These are phyloP conservation scores for Odocoileus virginianus DNA, from an alignment of 2,113 vertebrate species.

Conservation along the genomic window DNA sequence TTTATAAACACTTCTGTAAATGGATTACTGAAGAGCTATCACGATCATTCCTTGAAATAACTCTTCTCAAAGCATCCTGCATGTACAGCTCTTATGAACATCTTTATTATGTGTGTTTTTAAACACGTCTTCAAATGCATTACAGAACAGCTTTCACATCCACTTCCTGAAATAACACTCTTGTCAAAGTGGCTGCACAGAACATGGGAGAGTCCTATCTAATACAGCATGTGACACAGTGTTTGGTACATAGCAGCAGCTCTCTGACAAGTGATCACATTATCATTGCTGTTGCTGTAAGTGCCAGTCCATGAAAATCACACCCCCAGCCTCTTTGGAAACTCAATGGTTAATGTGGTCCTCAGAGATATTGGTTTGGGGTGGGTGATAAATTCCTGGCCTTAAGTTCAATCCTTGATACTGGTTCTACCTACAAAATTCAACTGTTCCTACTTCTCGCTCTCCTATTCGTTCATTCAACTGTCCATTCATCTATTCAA, in stretches of 20 bases:
- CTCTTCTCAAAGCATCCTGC: not conserved
- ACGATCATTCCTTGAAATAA: not conserved
- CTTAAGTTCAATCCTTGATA: not conserved
- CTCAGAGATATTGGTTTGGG: not conserved
- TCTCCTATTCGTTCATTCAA: not conserved
- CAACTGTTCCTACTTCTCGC: not conserved
- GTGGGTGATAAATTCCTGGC: not conserved
- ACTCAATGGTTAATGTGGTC: not conserved
- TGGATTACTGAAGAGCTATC: not conserved
- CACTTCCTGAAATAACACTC: not conserved
- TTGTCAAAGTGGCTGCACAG: not conserved
- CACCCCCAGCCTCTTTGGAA: not conserved
- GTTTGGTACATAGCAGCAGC: not conserved
- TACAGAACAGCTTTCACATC: not conserved
- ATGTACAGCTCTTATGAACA: not conserved
- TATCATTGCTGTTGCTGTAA: not conserved
- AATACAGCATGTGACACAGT: not conserved
- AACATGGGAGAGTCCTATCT: not conserved
- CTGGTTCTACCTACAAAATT: not conserved
- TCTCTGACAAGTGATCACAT: not conserved
- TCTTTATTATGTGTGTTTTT: not conserved
- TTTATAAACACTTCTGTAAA: not conserved
- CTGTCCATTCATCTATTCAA: not conserved
- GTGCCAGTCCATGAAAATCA: not conserved
- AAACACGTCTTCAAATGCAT: not conserved